A percentile compares a stretch with the other conserved stretches of the same genome.
Evolutionary conservation across 2,113 vertebrate species (phyloP).

Genomic region (Albula glossodonta): DNA sequence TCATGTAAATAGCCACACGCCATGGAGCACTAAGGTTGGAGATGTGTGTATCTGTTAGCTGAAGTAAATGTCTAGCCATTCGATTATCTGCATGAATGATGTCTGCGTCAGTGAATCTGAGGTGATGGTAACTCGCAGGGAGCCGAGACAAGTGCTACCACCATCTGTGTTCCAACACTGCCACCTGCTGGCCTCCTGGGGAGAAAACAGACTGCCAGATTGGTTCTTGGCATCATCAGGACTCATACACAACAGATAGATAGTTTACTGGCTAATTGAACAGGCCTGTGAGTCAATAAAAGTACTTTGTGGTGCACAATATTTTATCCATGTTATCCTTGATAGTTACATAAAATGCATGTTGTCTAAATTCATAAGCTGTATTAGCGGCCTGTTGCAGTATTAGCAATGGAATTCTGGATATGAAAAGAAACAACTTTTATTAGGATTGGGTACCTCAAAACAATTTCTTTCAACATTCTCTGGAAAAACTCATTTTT

Average conservation of each 20-base stretch:
- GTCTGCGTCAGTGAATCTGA: background rate
- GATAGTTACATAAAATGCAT: background rate
- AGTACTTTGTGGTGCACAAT: background rate
- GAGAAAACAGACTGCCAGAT: background rate
- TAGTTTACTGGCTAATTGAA: background rate
- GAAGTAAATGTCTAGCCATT: background rate
- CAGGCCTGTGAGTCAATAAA: background rate
- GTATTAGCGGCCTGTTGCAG: background rate
- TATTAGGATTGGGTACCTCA: no score
- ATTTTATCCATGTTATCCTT: background rate
- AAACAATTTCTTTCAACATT: no score
- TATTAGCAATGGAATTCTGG: background rate
- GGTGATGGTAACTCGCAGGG: background rate
- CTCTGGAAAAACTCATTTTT: no score
- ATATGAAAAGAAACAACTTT: no score
- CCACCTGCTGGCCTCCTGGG: background rate
- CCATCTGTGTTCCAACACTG: slow-evolving; percentile 1
- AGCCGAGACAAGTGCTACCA: background rate
- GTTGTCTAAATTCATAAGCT: background rate
- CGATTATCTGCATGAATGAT: background rate
- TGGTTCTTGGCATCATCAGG: background rate
- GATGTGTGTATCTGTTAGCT: background rate
- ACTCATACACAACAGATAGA: background rate
- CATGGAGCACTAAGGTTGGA: background rate
- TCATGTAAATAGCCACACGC: background rate